phyloP scores from a whole-genome alignment of 2,113 vertebrate species.

The Cynoglossus semilaevis region DNA sequence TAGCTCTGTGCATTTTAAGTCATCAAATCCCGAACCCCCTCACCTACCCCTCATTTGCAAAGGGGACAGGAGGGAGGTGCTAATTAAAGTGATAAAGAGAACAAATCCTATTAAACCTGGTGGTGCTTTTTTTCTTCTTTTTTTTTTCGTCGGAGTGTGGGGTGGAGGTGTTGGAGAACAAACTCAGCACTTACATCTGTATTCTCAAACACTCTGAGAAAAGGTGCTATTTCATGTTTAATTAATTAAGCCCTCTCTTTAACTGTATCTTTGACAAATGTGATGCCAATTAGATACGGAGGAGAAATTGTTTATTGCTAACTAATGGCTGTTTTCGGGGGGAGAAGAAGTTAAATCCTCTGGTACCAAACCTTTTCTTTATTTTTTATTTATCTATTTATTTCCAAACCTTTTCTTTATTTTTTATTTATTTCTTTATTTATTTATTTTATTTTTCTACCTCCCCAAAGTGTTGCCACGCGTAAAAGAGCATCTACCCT shows the following conservation, averaged over 20 bases:
- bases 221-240: slow-evolving; percentile 79
- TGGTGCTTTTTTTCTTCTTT: slow-evolving; percentile 46
- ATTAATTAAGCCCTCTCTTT: slow-evolving; percentile 79
- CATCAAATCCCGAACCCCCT: slow-evolving; percentile 74
- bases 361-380: slow-evolving; percentile 26
- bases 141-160: slow-evolving; percentile 35
- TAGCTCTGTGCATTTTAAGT: slow-evolving; percentile 78
- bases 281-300: slow-evolving; percentile 73
- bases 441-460: no score
- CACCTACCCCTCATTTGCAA: slow-evolving; percentile 78
- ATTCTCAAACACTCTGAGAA: slow-evolving; percentile 72
- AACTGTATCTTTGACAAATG: slow-evolving; percentile 75
- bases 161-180: slow-evolving; percentile 43
- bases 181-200: slow-evolving; percentile 66
- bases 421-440: no score
- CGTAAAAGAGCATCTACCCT: slow-evolving; percentile 37
- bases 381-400: no score
- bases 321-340: slow-evolving; percentile 74
- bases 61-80: slow-evolving; percentile 79
- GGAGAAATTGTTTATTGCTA: slow-evolving; percentile 71
- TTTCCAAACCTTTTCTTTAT: slow-evolving; percentile 21
- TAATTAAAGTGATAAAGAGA: slow-evolving; percentile 84
- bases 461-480: slow-evolving; percentile 15
- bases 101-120: slow-evolving; percentile 75
- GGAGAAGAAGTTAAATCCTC: slow-evolving; percentile 47